Percentiles rank a stretch among this genome's conserved stretches.
These are phyloP conservation scores for Macaca mulatta DNA, from an alignment of 2,113 vertebrate genomes.

Conservation along the genomic window DNA sequence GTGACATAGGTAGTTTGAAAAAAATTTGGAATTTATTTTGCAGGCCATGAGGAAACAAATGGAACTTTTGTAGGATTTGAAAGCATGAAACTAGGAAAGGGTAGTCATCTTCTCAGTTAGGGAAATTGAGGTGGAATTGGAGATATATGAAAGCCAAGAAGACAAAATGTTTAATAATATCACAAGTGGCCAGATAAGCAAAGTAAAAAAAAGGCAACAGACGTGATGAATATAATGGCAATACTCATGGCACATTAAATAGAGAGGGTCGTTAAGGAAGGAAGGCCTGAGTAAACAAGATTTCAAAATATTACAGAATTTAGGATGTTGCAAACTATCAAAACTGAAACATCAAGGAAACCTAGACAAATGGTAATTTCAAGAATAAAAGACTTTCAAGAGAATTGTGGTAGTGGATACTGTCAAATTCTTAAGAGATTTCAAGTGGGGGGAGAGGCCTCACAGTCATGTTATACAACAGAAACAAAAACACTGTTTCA, in stretches of 20 bases:
- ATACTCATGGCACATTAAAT: not conserved
- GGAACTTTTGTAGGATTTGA: not conserved
- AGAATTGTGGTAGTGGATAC: not conserved
- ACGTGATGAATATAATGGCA: not conserved
- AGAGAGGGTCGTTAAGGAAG: not conserved
- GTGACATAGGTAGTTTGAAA: not conserved
- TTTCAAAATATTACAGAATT: not conserved
- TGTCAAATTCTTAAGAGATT: not conserved
- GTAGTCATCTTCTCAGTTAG: not conserved
- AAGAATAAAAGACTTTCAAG: not conserved
- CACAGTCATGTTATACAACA: not conserved
- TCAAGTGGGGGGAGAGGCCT: not conserved
- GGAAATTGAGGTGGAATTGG: not conserved
- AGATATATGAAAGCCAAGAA: not conserved
- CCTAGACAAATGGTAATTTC: not conserved
- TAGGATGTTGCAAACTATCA: not conserved
- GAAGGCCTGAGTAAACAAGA: not conserved
- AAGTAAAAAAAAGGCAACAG: too few species aligned
- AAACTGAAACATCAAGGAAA: not conserved
- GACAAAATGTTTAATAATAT: not conserved
- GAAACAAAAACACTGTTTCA: not conserved
- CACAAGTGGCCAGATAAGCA: not conserved
- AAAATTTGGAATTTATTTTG: not conserved
- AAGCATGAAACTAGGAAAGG: not conserved
- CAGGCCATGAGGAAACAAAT: not conserved